These are phyloP conservation scores for Eumeta japonica DNA, from an alignment of 1,140 invertebrate genomes.

Conservation along the genomic window DNA sequence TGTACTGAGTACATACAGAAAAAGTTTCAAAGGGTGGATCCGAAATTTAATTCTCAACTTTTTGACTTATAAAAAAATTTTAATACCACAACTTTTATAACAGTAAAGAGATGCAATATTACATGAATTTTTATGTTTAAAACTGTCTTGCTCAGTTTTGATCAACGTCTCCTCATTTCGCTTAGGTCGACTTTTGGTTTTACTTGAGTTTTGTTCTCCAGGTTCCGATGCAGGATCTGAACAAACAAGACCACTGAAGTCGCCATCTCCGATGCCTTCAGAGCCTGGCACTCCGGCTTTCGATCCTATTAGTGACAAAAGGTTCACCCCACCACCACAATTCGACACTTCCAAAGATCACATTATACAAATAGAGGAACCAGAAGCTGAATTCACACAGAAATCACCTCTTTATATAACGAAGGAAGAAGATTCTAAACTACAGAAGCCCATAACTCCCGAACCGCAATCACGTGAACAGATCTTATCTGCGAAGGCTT, in stretches of 20 bases:
- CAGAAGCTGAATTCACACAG: constrained; percentile 14
- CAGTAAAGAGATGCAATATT: no score
- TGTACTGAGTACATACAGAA: not conserved
- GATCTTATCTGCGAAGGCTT: constrained; percentile 30
- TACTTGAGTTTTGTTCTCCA: constrained; percentile 10
- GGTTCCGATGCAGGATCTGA: constrained; percentile 26
- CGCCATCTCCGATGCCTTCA: constrained; percentile 26
- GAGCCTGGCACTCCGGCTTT: constrained; percentile 23
- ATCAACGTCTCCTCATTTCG: no score
- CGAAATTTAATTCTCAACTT: no score
- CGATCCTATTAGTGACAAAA: constrained; percentile 16
- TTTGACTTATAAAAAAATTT: no score
- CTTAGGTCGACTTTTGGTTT: constrained; percentile 2
- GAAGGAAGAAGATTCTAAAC: constrained; percentile 33
- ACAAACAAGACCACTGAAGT: constrained; percentile 27
- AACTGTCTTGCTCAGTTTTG: no score
- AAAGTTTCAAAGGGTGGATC: no score
- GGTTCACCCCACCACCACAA: constrained; percentile 16
- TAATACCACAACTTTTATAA: no score
- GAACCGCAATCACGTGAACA: constrained; percentile 30
- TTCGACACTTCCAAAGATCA: constrained; percentile 24
- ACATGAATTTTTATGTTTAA: no score
- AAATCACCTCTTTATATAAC: constrained; percentile 36
- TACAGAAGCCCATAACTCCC: constrained; percentile 39
- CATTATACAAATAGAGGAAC: constrained; percentile 41